A percentile compares a stretch with the other conserved stretches of the same genome.
Conservation (phyloP, 2,113 vertebrate genomes). For the Lophochroa leadbeateri region DNA sequence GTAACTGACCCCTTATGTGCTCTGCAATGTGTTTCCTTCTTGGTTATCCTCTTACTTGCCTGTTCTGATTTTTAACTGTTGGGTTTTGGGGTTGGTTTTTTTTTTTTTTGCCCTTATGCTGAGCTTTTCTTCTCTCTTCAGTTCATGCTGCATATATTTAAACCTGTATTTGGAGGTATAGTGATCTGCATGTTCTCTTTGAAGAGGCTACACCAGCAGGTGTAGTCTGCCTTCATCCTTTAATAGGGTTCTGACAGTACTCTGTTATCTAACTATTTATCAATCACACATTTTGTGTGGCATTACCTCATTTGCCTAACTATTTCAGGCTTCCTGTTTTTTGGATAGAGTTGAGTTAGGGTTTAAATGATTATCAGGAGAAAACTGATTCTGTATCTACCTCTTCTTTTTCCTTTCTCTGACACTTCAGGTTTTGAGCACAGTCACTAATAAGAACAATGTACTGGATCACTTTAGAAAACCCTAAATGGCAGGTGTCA, state of each 20-base stretch:
- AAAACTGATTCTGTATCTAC: neutral
- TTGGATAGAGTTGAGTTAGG: neutral
- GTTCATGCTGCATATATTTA: neutral
- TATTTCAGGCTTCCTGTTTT: neutral
- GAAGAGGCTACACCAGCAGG: neutral
- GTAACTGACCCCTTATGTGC: neutral
- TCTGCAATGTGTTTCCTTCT: neutral
- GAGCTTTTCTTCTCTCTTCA: neutral
- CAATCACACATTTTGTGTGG: neutral
- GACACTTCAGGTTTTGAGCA: neutral
- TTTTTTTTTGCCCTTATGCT: neutral
- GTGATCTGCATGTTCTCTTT: neutral
- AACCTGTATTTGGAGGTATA: neutral
- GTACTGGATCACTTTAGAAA: neutral
- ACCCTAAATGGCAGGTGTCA: rapidly evolving
- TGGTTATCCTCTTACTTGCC: neutral
- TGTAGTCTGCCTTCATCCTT: neutral
- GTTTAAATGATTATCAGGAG: neutral
- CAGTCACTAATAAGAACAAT: neutral
- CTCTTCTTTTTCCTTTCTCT: neutral
- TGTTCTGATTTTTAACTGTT: neutral
- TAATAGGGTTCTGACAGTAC: neutral
- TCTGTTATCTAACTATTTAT: neutral
- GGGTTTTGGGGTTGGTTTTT: neutral
- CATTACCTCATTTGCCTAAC: neutral